These are phyloP conservation scores for Dicrostonyx torquatus DNA, from an alignment of 2,797 vertebrate genomes.

Conservation along the genomic window DNA sequence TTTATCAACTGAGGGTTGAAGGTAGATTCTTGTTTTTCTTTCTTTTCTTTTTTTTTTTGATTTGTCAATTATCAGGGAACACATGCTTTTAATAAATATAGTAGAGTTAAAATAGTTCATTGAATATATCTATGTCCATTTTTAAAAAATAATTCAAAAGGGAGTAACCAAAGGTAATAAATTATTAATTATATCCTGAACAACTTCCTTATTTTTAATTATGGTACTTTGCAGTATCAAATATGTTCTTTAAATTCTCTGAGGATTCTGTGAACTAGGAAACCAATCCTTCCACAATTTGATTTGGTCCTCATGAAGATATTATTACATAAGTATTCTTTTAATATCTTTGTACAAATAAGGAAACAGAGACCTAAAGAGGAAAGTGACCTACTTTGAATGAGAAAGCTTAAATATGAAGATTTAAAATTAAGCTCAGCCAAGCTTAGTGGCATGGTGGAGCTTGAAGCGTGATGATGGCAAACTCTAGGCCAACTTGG, in stretches of 20 bases:
- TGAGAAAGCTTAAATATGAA: neutral
- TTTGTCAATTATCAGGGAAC: neutral
- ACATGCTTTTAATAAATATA: neutral
- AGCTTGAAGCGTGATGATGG: neutral
- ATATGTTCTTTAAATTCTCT: neutral
- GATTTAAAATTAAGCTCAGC: neutral
- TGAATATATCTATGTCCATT: neutral
- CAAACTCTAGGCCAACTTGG: neutral
- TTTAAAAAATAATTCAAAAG: constrained; percentile 49
- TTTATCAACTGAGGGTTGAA: constrained; percentile 13
- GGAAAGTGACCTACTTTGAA: neutral
- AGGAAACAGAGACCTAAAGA: neutral
- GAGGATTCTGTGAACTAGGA: neutral
- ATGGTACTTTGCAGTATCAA: neutral
- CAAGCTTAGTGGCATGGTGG: neutral
- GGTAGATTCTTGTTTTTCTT: neutral
- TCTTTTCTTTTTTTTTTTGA: neutral
- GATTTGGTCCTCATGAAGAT: neutral
- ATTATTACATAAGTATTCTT: neutral
- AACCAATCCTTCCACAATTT: neutral
- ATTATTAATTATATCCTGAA: neutral
- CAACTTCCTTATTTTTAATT: neutral
- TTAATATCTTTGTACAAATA: neutral
- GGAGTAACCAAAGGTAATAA: constrained; percentile 1
- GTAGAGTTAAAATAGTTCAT: constrained; percentile 26